Evolutionary conservation across 2,113 vertebrate genomes (phyloP), one percentile per base, ranked within the genome.

Genomic region (Spilogale gracilis): DNA sequence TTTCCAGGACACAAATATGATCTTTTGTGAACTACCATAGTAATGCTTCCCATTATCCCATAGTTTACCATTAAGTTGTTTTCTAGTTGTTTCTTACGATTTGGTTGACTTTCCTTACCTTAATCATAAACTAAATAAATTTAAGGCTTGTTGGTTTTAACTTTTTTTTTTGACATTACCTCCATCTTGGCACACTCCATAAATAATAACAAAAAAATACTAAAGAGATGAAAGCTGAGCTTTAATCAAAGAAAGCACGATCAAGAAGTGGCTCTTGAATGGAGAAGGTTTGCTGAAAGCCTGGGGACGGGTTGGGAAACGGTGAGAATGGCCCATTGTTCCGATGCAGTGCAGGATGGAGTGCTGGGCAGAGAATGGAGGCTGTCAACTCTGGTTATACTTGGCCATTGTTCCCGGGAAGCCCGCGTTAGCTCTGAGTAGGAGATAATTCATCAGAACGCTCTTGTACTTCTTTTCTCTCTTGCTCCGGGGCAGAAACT

Each of bases 251-350:
- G 94, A 92, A 90, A 85, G 1, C 56, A 21, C 10, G 17, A 81
- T 93, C 74, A 83, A 88, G 96, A 95, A 63, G 78, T 86, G 61
- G 84, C 92, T 95, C 81, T 89, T 91, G 93, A 85, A 94, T 80
- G 96, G 97, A 97, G 96, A 91, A 97, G 94, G 96, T 98, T 98
- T 97, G 87, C 74, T 97, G 96, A 97, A 97, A 96, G 97, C 86
- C 87, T 81, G 63, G 45, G 52, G 76, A 90, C 25, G 5, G 43
- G 43, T 61, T 83, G 85, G 48, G 92, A 76, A 91, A 71, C 48
- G 0, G 3, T 50, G 58, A 93, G 91, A 93, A 88, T 32, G 79
- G 61, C 18, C 38, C 71, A 88, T 98, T 98, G 97, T 96, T 89
- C 76, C 32, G 9, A 94, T 45, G 48, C 95, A 12, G 13, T 54